Evolutionary conservation across 1,140 invertebrate genomes (phyloP).

Genomic region (Drosophila ananassae): DNA sequence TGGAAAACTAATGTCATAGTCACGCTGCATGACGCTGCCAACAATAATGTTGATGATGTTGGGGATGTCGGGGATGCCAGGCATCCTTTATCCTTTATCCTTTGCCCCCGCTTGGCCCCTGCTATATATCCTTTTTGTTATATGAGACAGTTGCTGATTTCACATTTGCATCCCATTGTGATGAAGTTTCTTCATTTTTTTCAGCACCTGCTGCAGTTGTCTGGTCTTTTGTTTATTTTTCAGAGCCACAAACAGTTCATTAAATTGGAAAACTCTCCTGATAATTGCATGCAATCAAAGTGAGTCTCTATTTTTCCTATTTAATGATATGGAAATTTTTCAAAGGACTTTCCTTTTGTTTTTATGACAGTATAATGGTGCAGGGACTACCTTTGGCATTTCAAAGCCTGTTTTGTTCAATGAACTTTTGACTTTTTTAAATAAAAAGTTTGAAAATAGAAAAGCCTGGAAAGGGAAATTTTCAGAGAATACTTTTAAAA

Average conservation of each 20-base stretch:
- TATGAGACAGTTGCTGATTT: constrained; percentile 45
- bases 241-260: constrained; percentile 30
- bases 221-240: constrained; percentile 14
- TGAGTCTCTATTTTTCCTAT: neutral
- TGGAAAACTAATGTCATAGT: constrained; percentile 71
- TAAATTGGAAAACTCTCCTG: constrained; percentile 39
- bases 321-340: neutral
- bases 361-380: neutral
- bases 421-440: no score
- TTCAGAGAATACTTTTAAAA: neutral
- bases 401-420: no score
- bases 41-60: constrained; percentile 63
- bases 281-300: constrained; percentile 43
- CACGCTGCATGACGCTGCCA: constrained; percentile 69
- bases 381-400: no score
- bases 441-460: no score
- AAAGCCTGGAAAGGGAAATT: no score
- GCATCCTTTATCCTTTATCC: neutral
- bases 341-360: no score
- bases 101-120: no score
- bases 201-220: constrained; percentile 19
- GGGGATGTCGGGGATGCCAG: constrained; percentile 21
- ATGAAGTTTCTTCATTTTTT: constrained; percentile 3
- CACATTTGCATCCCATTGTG: constrained; percentile 64
- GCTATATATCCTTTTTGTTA: constrained; percentile 8